These are phyloP conservation scores for Strix occidentalis DNA, from an alignment of 2,797 vertebrate species.

Conservation along the genomic window DNA sequence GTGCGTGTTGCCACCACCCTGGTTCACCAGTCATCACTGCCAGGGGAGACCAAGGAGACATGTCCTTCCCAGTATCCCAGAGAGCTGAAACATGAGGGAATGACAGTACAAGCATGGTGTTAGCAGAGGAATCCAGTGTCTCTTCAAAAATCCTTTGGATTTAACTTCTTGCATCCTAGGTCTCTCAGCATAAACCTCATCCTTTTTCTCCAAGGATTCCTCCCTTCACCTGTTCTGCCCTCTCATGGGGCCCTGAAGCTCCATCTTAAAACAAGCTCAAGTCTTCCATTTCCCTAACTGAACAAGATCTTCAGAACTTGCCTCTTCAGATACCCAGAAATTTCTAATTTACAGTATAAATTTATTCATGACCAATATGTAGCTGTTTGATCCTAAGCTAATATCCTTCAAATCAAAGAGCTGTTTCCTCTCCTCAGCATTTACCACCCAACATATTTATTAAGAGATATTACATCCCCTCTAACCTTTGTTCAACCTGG, in stretches of 20 bases:
- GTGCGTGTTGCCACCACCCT: too few relatives aligned
- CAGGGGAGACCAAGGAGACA: neutral
- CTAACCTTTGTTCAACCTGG: neutral
- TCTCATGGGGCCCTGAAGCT: rapidly evolving
- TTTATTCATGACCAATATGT: neutral
- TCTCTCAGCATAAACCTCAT: neutral
- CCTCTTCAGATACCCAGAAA: neutral
- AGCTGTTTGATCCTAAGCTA: neutral
- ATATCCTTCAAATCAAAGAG: neutral
- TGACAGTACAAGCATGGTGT: neutral
- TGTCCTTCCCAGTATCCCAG: neutral
- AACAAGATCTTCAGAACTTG: neutral
- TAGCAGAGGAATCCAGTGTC: neutral
- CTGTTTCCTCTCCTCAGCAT: neutral
- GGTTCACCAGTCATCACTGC: neutral
- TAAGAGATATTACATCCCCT: neutral
- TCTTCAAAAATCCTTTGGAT: neutral
- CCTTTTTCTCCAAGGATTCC: neutral
- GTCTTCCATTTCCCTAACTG: neutral
- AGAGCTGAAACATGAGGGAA: neutral
- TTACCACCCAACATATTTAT: neutral
- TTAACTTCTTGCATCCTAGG: neutral
- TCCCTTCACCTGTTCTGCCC: neutral
- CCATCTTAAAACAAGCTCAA: neutral
- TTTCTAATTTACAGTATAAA: neutral